These are phyloP conservation scores for Triplophysa siluroides DNA, from an alignment of 2,113 vertebrate genomes.

Conservation along the genomic window DNA sequence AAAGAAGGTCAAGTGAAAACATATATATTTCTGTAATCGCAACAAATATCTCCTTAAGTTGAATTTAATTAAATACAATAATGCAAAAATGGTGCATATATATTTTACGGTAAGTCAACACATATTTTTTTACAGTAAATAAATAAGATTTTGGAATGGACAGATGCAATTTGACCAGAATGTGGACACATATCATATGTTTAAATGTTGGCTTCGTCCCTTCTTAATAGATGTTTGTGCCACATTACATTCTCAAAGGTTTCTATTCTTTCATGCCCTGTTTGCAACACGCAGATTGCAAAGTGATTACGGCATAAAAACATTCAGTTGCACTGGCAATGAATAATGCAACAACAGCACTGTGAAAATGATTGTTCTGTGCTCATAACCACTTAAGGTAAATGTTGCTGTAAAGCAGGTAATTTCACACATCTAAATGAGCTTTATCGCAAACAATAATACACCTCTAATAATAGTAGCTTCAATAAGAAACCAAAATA, in stretches of 20 bases:
- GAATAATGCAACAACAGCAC: constrained; percentile 12
- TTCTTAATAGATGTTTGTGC: neutral
- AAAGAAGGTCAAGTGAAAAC: too few species aligned
- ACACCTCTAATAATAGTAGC: neutral
- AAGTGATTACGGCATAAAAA: neutral
- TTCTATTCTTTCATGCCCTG: neutral
- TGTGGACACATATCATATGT: too few species aligned
- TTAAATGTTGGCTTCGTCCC: too few species aligned
- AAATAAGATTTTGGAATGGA: too few species aligned
- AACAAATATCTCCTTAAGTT: too few species aligned
- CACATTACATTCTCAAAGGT: neutral
- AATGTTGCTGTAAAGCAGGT: neutral
- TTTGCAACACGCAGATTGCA: neutral
- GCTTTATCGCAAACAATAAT: neutral
- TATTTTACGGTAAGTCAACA: neutral
- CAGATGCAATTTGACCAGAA: too few species aligned
- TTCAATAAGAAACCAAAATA: neutral
- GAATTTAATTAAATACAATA: too few species aligned
- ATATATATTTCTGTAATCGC: too few species aligned
- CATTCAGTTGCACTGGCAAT: neutral
- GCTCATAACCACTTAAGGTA: neutral
- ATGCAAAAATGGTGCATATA: too few species aligned
- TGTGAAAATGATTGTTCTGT: neutral
- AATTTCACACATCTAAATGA: neutral
- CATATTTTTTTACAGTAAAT: neutral